phyloP scores from a whole-genome alignment of 2,797 vertebrate genomes.

The Oreochromis grahami region DNA sequence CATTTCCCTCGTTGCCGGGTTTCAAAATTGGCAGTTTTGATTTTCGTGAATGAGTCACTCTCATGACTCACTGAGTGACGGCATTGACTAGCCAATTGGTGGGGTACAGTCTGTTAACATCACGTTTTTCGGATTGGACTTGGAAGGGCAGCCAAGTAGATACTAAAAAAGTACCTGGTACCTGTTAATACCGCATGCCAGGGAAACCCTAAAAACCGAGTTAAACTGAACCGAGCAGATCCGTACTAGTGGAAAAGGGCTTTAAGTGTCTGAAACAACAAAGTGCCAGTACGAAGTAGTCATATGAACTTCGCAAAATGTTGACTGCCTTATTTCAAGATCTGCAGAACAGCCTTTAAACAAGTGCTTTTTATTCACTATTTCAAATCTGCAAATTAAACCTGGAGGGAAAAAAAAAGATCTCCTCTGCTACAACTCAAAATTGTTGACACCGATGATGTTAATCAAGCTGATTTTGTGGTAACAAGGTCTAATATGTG shows the following conservation, averaged over 20 bases:
- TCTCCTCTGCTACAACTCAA: background rate
- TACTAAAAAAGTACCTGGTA: background rate
- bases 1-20: background rate
- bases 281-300: background rate
- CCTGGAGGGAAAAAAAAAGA: background rate
- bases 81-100: background rate
- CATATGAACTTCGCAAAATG: background rate
- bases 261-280: background rate
- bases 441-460: background rate
- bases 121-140: background rate
- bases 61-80: background rate
- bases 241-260: background rate
- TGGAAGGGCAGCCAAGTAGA: background rate
- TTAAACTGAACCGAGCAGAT: background rate
- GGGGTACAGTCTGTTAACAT: background rate
- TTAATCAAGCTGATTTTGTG: background rate
- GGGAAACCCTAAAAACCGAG: rapidly evolving
- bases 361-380: background rate
- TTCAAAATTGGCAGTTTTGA: background rate
- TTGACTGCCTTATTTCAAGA: background rate
- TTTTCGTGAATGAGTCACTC: background rate
- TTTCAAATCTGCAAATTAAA: background rate
- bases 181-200: rapidly evolving
- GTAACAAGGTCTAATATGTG: background rate
- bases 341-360: background rate